Percentiles rank a stretch among this genome's conserved stretches.
Evolutionary conservation across 2,888 invertebrate genomes (phyloP).

Genomic region (Rhamphomyia laevipes): DNA sequence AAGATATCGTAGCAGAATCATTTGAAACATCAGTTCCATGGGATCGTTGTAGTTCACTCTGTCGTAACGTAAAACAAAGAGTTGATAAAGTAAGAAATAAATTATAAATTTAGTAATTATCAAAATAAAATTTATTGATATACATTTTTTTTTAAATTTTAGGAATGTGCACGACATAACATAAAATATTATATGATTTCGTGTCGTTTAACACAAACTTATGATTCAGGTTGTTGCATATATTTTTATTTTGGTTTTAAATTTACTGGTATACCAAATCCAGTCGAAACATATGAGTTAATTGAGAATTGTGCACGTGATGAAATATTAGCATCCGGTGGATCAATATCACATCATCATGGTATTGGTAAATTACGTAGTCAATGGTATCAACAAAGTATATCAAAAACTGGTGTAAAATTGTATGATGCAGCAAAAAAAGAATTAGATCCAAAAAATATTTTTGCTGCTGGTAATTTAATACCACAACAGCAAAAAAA

Average conservation of each 20-base stretch:
- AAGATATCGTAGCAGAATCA: conserved; percentile 83
- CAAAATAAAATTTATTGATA: not conserved
- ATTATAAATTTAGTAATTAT: conserved; percentile 9
- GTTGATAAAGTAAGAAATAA: conserved; percentile 45
- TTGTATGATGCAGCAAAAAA: conserved; percentile 72
- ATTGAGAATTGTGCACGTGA: conserved; percentile 83
- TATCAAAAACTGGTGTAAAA: conserved; percentile 68
- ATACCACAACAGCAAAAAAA: conserved; percentile 14
- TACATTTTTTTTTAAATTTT: conserved; percentile 3
- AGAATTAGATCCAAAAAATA: conserved; percentile 85
- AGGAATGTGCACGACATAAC: conserved; percentile 47
- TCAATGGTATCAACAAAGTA: conserved; percentile 73
- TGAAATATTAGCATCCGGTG: conserved; percentile 72
- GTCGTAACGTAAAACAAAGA: conserved; percentile 79
- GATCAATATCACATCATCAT: conserved; percentile 91
- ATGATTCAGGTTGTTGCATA: conserved; percentile 93
- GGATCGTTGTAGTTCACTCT: conserved; percentile 74
- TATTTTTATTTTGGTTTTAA: conserved; percentile 91
- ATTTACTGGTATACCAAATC: conserved; percentile 47
- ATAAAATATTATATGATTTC: conserved; percentile 58
- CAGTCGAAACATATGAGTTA: conserved; percentile 68
- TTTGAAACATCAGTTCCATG: conserved; percentile 99
- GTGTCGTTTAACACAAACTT: conserved; percentile 87
- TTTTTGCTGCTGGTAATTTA: conserved; percentile 84
- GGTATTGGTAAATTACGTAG: conserved; percentile 89